A percentile compares a stretch with the other conserved stretches of the same genome.
Evolutionary conservation across 2,113 vertebrate species (phyloP).

Genomic region (Amblyopsis rosae): DNA sequence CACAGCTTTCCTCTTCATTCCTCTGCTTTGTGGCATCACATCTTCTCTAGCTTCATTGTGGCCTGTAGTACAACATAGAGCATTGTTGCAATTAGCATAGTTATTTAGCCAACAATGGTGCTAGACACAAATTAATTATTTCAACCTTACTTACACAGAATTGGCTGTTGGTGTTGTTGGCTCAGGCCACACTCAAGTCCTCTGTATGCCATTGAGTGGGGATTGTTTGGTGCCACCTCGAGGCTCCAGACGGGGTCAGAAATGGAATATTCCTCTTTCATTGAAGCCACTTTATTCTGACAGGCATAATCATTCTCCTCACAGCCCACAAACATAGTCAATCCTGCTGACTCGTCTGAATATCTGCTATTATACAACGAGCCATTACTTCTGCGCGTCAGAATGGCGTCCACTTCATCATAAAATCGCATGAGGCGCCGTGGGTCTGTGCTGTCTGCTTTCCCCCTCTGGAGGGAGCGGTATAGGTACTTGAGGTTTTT

Average conservation of each 20-base stretch:
- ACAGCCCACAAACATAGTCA: constrained; percentile 2
- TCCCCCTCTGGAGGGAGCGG: constrained; percentile 83
- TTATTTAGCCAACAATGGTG: neutral
- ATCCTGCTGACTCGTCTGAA: constrained; percentile 21
- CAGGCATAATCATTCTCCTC: constrained; percentile 24
- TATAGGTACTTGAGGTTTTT: constrained; percentile 92
- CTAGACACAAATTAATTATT: neutral
- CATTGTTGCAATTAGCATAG: neutral
- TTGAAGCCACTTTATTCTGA: constrained; percentile 13
- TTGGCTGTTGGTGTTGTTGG: constrained; percentile 26
- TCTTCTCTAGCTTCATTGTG: constrained; percentile 28
- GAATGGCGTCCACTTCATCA: constrained; percentile 83
- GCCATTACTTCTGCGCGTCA: constrained; percentile 62
- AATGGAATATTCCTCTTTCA: neutral
- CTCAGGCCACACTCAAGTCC: constrained; percentile 20
- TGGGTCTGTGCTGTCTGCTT: constrained; percentile 70
- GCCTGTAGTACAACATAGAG: constrained; percentile 36
- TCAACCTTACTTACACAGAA: constrained; percentile 55
- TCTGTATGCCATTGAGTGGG: neutral
- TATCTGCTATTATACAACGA: constrained; percentile 2
- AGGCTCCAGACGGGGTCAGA: constrained; percentile 1
- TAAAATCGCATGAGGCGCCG: constrained; percentile 85
- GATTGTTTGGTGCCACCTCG: neutral
- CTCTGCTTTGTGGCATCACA: constrained; percentile 21
- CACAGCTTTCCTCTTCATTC: constrained; percentile 71